A percentile compares a stretch with the other conserved stretches of the same genome.
These are phyloP conservation scores for Hephaestus fuliginosus DNA, from an alignment of 2,797 vertebrate species.

Conservation along the genomic window DNA sequence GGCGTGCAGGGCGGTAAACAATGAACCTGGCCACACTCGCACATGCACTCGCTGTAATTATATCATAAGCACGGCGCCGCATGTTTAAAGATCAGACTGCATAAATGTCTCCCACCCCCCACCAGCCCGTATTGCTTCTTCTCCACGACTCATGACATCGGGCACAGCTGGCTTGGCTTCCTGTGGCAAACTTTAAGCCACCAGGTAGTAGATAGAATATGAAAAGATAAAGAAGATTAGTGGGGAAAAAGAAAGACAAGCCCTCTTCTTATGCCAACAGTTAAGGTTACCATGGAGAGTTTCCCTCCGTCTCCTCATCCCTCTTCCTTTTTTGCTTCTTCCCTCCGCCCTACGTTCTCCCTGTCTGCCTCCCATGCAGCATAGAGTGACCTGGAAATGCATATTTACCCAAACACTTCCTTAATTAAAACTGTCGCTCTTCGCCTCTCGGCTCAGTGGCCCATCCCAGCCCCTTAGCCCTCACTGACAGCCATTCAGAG, in stretches of 20 bases:
- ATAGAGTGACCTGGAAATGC: constrained; percentile 72
- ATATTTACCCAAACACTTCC: constrained; percentile 72
- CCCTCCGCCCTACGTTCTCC: neutral
- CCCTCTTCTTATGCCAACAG: constrained; percentile 3
- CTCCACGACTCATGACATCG: constrained; percentile 29
- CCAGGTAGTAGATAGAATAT: neutral
- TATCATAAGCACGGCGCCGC: constrained; percentile 16
- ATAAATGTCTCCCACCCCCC: constrained; percentile 34
- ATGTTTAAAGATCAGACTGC: constrained; percentile 50
- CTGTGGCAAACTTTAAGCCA: constrained; percentile 9
- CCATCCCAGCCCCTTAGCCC: constrained; percentile 62
- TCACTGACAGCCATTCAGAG: constrained; percentile 76
- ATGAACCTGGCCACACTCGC: neutral
- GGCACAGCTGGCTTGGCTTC: constrained; percentile 13
- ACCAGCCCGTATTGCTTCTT: constrained; percentile 3
- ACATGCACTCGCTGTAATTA: constrained; percentile 8
- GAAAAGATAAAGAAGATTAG: neutral
- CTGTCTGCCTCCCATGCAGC: constrained; percentile 26
- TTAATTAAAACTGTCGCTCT: constrained; percentile 80
- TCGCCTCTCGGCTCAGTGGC: constrained; percentile 57
- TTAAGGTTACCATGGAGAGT: neutral
- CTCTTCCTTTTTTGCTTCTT: neutral
- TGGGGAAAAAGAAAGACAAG: neutral
- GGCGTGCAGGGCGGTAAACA: neutral
- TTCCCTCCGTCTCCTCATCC: neutral